Conservation (phyloP, 2,888 invertebrate species). For the Trilocha varians region DNA sequence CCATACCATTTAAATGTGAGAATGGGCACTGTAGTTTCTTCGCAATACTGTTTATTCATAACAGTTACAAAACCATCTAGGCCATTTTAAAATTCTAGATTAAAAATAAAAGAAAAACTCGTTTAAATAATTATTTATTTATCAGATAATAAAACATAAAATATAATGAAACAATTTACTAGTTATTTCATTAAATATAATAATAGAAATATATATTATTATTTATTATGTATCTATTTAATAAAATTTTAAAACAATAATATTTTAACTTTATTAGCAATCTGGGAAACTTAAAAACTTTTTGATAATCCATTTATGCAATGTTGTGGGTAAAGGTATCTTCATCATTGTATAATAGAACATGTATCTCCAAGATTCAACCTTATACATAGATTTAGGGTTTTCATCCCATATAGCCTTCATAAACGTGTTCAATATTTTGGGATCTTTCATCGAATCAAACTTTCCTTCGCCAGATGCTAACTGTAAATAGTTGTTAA, state of each 20-base stretch:
- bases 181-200: too few relatives aligned
- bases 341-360: conserved; percentile 78
- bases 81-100: too few relatives aligned
- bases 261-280: conserved; percentile 10
- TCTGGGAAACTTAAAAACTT: conserved; percentile 78
- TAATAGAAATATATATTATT: not conserved
- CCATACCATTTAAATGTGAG: too few relatives aligned
- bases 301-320: conserved; percentile 75
- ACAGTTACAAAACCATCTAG: too few relatives aligned
- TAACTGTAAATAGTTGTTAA: conserved; percentile 72
- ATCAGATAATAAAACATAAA: too few relatives aligned
- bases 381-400: conserved; percentile 77
- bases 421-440: conserved; percentile 75
- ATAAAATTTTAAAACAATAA: not conserved
- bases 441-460: conserved; percentile 66
- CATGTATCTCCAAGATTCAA: conserved; percentile 78
- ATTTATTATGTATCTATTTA: not conserved
- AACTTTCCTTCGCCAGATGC: conserved; percentile 48
- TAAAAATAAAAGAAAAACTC: too few relatives aligned
- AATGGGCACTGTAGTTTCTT: too few relatives aligned
- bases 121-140: too few relatives aligned
- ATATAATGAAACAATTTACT: too few relatives aligned
- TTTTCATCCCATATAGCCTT: conserved; percentile 73
- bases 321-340: conserved; percentile 66
- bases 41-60: too few relatives aligned